These are phyloP conservation scores for Coelopa pilipes DNA, from an alignment of 2,888 invertebrate genomes.

Conservation along the genomic window DNA sequence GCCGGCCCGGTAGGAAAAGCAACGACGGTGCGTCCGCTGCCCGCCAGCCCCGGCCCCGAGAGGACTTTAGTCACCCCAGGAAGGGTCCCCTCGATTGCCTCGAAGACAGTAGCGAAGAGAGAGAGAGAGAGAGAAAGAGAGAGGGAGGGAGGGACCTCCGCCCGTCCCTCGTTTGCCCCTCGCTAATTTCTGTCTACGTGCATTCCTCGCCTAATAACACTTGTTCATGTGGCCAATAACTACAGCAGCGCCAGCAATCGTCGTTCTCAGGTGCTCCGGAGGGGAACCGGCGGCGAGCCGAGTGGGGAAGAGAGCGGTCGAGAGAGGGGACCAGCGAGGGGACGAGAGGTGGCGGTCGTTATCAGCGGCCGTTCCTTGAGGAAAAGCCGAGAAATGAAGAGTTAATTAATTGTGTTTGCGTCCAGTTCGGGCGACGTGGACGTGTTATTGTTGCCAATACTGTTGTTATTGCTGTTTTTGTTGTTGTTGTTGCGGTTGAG, in stretches of 20 bases:
- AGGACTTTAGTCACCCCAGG: too few species aligned
- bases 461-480: background rate
- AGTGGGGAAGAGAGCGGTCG: background rate
- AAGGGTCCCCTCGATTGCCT: too few species aligned
- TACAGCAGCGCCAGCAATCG: background rate
- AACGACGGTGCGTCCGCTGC: too few species aligned
- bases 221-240: slow-evolving; percentile 14
- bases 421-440: background rate
- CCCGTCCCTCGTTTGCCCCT: too few species aligned
- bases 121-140: too few species aligned
- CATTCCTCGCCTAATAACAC: slow-evolving; percentile 9
- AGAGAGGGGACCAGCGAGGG: background rate
- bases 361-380: background rate
- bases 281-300: background rate
- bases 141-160: too few species aligned
- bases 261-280: too few species aligned
- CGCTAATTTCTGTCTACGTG: background rate
- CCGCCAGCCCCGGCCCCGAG: too few species aligned
- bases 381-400: slow-evolving; percentile 10
- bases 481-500: background rate
- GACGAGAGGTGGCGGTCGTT: background rate
- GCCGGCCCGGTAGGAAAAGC: too few species aligned
- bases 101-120: too few species aligned
- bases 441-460: background rate
- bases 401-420: slow-evolving; percentile 33